Conservation (phyloP, 2,113 vertebrate genomes). For the Corythaixoides concolor region DNA sequence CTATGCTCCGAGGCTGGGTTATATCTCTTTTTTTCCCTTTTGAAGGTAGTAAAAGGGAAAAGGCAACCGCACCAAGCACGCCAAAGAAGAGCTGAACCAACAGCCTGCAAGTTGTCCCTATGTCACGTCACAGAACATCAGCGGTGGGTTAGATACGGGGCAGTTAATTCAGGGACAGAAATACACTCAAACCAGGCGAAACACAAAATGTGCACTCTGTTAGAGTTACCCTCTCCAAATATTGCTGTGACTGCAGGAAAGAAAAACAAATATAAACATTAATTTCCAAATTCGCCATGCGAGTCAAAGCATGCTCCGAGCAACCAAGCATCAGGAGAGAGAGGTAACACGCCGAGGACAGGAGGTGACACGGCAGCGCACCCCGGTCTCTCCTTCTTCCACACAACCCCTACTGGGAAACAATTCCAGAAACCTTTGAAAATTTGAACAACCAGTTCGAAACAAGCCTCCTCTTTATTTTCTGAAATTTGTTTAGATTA, state of each 20-base stretch:
- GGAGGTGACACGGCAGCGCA: neutral
- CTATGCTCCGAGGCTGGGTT: neutral
- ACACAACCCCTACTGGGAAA: neutral
- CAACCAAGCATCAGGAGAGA: neutral
- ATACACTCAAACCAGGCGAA: neutral
- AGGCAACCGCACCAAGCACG: neutral
- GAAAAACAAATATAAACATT: neutral
- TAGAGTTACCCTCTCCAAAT: neutral
- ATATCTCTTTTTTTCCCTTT: neutral
- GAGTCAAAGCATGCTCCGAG: neutral
- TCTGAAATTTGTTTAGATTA: slow-evolving; percentile 24
- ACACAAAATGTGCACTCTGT: neutral
- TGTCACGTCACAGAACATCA: neutral
- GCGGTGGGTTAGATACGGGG: fast-evolving
- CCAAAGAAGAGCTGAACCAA: neutral
- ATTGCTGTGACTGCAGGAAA: neutral
- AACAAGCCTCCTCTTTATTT: neutral
- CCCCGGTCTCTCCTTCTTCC: neutral
- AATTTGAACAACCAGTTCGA: neutral
- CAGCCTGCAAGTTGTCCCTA: neutral
- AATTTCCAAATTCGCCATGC: neutral
- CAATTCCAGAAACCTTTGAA: neutral
- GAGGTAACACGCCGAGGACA: neutral
- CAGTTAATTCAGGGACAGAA: neutral
- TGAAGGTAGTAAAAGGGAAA: neutral